These are phyloP conservation scores for Pseudochaenichthys georgianus DNA, from an alignment of 2,797 vertebrate genomes.

Conservation along the genomic window DNA sequence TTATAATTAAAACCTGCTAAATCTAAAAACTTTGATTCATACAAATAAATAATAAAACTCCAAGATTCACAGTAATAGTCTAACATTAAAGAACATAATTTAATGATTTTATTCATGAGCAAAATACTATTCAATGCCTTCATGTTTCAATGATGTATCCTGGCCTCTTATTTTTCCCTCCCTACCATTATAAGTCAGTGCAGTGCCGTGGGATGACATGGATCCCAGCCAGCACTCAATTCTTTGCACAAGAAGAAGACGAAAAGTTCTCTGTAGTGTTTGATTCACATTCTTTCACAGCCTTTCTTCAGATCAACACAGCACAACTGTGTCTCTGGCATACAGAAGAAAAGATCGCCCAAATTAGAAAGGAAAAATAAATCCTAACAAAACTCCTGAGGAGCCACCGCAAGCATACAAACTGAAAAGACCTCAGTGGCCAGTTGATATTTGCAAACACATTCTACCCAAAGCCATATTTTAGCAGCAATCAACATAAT, in stretches of 20 bases:
- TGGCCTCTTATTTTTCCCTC: slow-evolving; percentile 60
- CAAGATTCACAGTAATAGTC: slow-evolving; percentile 58
- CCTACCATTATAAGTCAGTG: slow-evolving; percentile 75
- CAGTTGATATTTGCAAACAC: slow-evolving; percentile 28
- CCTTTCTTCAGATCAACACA: slow-evolving; percentile 64
- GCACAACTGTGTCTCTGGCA: slow-evolving; percentile 48
- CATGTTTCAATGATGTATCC: slow-evolving; percentile 69
- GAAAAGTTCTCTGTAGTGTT: slow-evolving; percentile 63
- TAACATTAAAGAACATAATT: slow-evolving; percentile 70
- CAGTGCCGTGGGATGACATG: slow-evolving; percentile 64
- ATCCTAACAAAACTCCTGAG: slow-evolving; percentile 2
- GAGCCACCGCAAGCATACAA: slow-evolving; percentile 3
- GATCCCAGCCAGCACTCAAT: slow-evolving; percentile 60
- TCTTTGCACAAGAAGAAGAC: slow-evolving; percentile 60
- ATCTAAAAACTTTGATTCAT: slow-evolving; percentile 64
- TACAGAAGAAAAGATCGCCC: slow-evolving; percentile 57
- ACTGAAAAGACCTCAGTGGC: slow-evolving; percentile 30
- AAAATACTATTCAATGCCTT: slow-evolving; percentile 75
- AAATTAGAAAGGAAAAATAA: slow-evolving; percentile 67
- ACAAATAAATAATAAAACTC: slow-evolving; percentile 68
- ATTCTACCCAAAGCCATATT: slow-evolving; percentile 35
- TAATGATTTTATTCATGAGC: slow-evolving; percentile 81
- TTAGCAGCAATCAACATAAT: slow-evolving; percentile 44
- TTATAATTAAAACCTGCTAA: slow-evolving; percentile 29
- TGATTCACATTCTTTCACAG: slow-evolving; percentile 66